These are phyloP conservation scores for Listronotus bonariensis DNA, from an alignment of 1,140 invertebrate species.

Conservation along the genomic window DNA sequence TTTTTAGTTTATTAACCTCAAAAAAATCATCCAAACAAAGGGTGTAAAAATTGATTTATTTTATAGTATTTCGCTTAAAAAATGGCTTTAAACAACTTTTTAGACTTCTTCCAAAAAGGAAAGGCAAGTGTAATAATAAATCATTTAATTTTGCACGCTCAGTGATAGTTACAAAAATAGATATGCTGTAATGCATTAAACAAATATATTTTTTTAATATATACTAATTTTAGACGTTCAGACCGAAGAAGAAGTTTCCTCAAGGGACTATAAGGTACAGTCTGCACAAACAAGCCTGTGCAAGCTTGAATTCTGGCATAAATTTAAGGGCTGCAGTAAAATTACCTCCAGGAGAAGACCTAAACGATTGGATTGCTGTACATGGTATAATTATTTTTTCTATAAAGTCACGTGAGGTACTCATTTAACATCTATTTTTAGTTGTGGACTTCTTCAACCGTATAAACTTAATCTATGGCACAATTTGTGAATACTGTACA, in stretches of 20 bases:
- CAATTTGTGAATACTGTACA: slow-evolving; percentile 87
- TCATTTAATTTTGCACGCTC: background rate
- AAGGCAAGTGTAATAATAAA: slow-evolving; percentile 61
- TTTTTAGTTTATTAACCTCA: slow-evolving; percentile 21
- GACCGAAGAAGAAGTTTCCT: slow-evolving; percentile 89
- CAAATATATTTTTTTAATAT: slow-evolving; percentile 18
- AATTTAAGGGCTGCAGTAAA: slow-evolving; percentile 86
- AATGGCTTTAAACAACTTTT: slow-evolving; percentile 71
- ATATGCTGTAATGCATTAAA: slow-evolving; percentile 18
- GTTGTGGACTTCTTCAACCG: slow-evolving; percentile 97
- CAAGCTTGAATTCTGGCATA: slow-evolving; percentile 91
- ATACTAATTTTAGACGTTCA: slow-evolving; percentile 71
- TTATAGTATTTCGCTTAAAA: background rate
- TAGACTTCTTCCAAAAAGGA: slow-evolving; percentile 83
- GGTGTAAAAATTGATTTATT: background rate
- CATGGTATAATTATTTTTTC: slow-evolving; percentile 70
- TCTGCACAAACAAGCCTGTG: slow-evolving; percentile 92
- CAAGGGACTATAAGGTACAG: slow-evolving; percentile 90
- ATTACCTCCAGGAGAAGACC: slow-evolving; percentile 83
- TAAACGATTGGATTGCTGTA: slow-evolving; percentile 95
- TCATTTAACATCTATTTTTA: slow-evolving; percentile 53
- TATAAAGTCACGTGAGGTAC: background rate
- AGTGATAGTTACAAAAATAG: slow-evolving; percentile 15
- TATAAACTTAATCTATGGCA: slow-evolving; percentile 93
- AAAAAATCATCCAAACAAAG: slow-evolving; percentile 3